phyloP scores from a whole-genome alignment of 2,888 invertebrate genomes.

The Mythimna loreyi region DNA sequence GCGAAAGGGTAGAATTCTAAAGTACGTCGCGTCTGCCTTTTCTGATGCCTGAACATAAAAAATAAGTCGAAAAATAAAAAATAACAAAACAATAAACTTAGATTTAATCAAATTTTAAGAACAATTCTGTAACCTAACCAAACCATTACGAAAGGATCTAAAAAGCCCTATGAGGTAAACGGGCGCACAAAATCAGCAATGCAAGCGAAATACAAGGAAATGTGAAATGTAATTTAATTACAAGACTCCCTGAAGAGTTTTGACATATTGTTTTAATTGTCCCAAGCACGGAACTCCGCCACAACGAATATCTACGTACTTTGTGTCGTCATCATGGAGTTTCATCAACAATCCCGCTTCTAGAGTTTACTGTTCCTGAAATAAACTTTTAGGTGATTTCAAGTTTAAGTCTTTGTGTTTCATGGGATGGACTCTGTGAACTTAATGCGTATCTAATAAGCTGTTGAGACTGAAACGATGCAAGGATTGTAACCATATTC shows the following conservation, averaged over 20 bases:
- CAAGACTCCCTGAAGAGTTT: constrained; percentile 8
- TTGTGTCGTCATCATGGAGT: constrained; percentile 11
- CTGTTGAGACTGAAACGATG: too few species aligned
- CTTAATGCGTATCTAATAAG: background rate
- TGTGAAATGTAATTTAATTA: constrained; percentile 31
- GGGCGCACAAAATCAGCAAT: background rate
- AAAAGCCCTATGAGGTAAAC: background rate
- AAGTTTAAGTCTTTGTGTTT: constrained; percentile 7
- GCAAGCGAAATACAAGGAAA: constrained; percentile 7
- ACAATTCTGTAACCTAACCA: background rate
- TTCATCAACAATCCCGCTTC: constrained; percentile 5
- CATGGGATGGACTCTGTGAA: background rate
- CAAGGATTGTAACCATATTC: too few species aligned
- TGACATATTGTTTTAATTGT: constrained; percentile 35
- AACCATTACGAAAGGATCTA: background rate
- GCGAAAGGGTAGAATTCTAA: too few species aligned
- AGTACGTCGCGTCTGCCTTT: too few species aligned
- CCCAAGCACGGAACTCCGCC: constrained; percentile 3
- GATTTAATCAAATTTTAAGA: too few species aligned
- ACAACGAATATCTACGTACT: constrained; percentile 10
- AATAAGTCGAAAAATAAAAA: too few species aligned
- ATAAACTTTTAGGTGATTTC: constrained; percentile 34
- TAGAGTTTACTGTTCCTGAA: constrained; percentile 11
- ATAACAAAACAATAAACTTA: too few species aligned
- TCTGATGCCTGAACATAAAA: too few species aligned